Percentiles rank a stretch among this genome's conserved stretches.
Evolutionary conservation across 2,113 vertebrate genomes (phyloP).

Genomic region (Albula goreensis): DNA sequence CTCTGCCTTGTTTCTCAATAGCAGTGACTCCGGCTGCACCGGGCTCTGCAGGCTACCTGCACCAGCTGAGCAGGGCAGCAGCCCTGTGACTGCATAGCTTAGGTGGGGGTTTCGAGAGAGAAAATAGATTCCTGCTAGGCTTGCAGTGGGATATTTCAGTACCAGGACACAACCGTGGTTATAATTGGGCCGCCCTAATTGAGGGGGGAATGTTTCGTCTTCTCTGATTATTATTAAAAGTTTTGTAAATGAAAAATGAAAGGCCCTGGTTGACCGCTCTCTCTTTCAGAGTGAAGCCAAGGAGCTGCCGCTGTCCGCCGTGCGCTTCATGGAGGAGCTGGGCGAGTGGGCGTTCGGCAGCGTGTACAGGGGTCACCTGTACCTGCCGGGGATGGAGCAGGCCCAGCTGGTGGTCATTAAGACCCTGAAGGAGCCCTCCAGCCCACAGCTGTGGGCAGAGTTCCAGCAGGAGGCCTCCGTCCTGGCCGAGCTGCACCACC

Average conservation of each 20-base stretch:
- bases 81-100: neutral
- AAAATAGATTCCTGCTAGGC: neutral
- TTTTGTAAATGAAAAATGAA: neutral
- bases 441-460: constrained; percentile 87
- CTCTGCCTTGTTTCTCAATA: neutral
- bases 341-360: constrained; percentile 89
- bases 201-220: no score
- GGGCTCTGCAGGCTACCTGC: neutral
- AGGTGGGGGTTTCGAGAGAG: neutral
- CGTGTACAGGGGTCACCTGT: constrained; percentile 97
- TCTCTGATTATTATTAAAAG: neutral
- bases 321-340: constrained; percentile 97
- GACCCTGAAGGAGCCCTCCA: constrained; percentile 90
- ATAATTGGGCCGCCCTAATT: neutral
- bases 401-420: constrained; percentile 95
- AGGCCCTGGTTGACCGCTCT: constrained; percentile 13
- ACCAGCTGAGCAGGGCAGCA: neutral
- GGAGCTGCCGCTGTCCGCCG: constrained; percentile 91
- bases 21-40: neutral
- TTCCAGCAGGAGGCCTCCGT: constrained; percentile 91
- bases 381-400: constrained; percentile 95
- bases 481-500: constrained; percentile 89
- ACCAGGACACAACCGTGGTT: no score
- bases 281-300: constrained; percentile 86
- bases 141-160: neutral